phyloP scores from a whole-genome alignment of 2,113 vertebrate genomes.

The Mesocricetus auratus region DNA sequence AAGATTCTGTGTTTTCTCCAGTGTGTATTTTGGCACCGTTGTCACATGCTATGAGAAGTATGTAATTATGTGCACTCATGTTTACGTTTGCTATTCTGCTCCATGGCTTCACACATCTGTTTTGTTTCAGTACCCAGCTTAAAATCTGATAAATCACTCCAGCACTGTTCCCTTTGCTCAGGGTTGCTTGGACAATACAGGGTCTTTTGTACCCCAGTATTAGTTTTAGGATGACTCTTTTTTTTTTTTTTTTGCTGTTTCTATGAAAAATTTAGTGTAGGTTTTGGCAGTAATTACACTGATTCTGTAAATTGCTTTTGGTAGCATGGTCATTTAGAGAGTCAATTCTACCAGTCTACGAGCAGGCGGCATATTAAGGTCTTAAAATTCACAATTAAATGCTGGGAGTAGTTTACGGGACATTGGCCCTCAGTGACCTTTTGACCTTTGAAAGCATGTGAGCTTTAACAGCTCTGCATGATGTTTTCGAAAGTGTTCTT shows the following conservation, averaged over 20 bases:
- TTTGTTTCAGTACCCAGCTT: neutral
- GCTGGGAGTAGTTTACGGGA: neutral
- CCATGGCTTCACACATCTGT: neutral
- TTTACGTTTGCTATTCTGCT: neutral
- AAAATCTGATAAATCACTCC: neutral
- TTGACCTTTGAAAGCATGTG: neutral
- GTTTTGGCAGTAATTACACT: neutral
- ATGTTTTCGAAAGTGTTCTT: neutral
- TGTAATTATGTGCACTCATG: neutral
- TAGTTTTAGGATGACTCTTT: neutral
- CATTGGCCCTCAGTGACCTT: neutral
- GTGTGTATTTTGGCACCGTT: neutral
- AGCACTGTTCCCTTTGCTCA: neutral
- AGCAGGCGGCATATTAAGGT: neutral
- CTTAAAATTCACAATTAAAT: conserved; percentile 19
- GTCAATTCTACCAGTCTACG: neutral
- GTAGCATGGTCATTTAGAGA: neutral
- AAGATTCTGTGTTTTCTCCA: neutral
- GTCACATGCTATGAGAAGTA: neutral
- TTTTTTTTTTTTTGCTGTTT: neutral
- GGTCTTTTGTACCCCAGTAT: neutral
- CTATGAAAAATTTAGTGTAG: neutral
- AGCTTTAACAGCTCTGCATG: neutral
- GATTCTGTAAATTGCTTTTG: neutral
- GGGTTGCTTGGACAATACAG: neutral